Conservation (phyloP, 1,140 invertebrate genomes). For the Aphidius gifuensis region DNA sequence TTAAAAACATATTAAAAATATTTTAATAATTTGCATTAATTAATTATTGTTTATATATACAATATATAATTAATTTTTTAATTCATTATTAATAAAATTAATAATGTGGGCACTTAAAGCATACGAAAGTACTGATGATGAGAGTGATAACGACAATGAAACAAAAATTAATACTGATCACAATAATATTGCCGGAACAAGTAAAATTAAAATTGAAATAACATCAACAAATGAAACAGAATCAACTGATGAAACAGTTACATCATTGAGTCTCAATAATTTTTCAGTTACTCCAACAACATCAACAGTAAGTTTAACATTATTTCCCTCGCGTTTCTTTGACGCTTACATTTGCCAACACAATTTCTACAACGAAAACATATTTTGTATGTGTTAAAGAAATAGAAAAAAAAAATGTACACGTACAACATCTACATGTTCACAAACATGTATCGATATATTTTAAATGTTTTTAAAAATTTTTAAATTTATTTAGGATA, state of each 20-base stretch:
- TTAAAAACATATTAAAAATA: too few relatives aligned
- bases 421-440: neutral
- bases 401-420: neutral
- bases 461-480: conserved; percentile 52
- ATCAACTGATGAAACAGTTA: conserved; percentile 38
- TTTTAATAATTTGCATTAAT: too few relatives aligned
- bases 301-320: conserved; percentile 62
- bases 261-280: conserved; percentile 61
- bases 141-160: conserved; percentile 49
- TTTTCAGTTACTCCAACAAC: conserved; percentile 77
- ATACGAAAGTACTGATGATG: conserved; percentile 65
- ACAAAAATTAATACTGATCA: conserved; percentile 28
- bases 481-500: neutral
- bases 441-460: neutral
- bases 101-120: conserved; percentile 62
- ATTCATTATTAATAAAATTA: too few relatives aligned
- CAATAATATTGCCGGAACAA: conserved; percentile 24
- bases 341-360: neutral
- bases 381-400: too few relatives aligned
- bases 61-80: too few relatives aligned
- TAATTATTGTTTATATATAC: too few relatives aligned
- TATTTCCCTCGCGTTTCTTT: neutral
- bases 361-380: too few relatives aligned
- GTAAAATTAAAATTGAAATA: conserved; percentile 1
- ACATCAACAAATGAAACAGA: conserved; percentile 19